Evolutionary conservation across 2,113 vertebrate genomes (phyloP), one percentile per base, ranked within the genome.

Genomic region (Archilochus colubris): DNA sequence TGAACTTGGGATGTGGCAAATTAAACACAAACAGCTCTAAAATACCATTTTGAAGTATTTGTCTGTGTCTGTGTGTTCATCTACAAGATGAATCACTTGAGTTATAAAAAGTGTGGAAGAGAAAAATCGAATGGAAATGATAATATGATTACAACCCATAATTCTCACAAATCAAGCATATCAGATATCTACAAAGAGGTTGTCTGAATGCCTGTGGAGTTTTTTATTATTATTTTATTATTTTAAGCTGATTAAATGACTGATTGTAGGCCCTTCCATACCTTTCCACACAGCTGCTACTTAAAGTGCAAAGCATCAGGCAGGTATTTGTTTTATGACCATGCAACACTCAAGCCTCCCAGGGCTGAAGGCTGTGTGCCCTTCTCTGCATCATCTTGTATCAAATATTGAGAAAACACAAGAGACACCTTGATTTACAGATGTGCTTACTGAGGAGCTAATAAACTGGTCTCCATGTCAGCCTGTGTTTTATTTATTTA

Each of bases 141-240:
- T 96, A 97, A 96, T 95, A 81, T 94, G 94, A 96, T 97, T 96
- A 96, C 91, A 82, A 92, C 78, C 93, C 85, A 44, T 93, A 94
- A 96, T 92, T 95, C 83, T 89, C 91, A 73, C 86, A 92, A 96
- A 96, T 96, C 95, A 96, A 84, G 95, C 73, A 16, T 54, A 95
- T 96, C 97, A 94, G 57, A 96, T 94, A 78, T 3, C 7, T 82
- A 64, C 64, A 94, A 96, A 78, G 66, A 92, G 89, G 38, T 80
- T 95, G 93, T 69, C 88, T 94, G 74, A 70, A 68, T 78, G 89
- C 87, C 91, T 91, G 67, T 77, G 82, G 23, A 8, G 0, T 67
- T 84, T 90, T 5, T 87, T 81, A 58, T 82, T 73, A 59, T 84
- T 69, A 86, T 90, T 88, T 92, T 89, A 85, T 92, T 93, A 93